Evolutionary conservation across 2,113 vertebrate species (phyloP).

Genomic region (Campylomormyrus tamandua): DNA sequence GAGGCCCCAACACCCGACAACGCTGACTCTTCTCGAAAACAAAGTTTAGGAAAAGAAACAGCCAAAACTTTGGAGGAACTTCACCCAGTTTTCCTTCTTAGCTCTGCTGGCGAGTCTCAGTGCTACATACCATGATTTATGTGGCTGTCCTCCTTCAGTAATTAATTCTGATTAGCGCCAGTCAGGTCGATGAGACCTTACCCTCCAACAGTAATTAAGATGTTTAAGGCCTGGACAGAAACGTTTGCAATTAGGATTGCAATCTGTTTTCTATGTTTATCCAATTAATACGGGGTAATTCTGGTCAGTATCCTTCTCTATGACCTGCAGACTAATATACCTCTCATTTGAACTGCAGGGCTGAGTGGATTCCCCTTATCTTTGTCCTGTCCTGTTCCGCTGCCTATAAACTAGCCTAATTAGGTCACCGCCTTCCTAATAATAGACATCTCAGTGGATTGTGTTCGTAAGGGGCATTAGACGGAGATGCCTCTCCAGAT

Average conservation of each 20-base stretch:
- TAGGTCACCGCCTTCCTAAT: slow-evolving; percentile 21
- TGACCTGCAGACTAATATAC: neutral
- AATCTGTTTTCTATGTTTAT: slow-evolving; percentile 6
- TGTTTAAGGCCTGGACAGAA: neutral
- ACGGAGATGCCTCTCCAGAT: neutral
- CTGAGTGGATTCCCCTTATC: neutral
- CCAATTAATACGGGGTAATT: neutral
- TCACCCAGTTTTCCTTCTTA: neutral
- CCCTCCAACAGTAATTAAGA: slow-evolving; percentile 22
- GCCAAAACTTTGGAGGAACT: neutral
- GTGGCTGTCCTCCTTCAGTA: neutral
- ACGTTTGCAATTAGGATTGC: neutral
- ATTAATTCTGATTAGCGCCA: slow-evolving; percentile 20
- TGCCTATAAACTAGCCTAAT: slow-evolving; percentile 19
- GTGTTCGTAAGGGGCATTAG: neutral
- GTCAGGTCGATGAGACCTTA: slow-evolving; percentile 12
- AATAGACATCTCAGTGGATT: slow-evolving; percentile 26
- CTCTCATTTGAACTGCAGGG: neutral
- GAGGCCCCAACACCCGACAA: neutral
- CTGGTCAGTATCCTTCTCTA: neutral
- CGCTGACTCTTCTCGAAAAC: neutral
- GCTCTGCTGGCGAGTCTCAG: neutral
- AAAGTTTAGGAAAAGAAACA: neutral
- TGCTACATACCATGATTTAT: neutral
- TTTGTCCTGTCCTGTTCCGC: neutral